Evolutionary conservation across 2,888 invertebrate species (phyloP).

Genomic region (Spodoptera littoralis): DNA sequence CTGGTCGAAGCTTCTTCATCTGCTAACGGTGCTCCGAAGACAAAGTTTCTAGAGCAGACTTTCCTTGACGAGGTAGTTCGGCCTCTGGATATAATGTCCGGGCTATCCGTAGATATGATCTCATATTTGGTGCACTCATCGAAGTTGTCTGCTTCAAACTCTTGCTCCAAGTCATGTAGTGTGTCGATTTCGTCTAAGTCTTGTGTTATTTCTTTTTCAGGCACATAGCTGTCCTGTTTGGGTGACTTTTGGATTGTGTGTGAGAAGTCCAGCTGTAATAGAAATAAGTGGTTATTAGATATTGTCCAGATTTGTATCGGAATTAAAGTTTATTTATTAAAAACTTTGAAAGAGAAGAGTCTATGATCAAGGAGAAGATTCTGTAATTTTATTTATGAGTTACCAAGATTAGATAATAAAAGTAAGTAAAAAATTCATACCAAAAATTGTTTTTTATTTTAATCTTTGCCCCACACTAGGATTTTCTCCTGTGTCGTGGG

Average conservation of each 20-base stretch:
- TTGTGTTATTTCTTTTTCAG: conserved; percentile 68
- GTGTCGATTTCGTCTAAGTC: conserved; percentile 75
- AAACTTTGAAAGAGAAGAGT: too few species aligned
- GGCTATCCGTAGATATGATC: conserved; percentile 86
- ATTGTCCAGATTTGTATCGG: too few species aligned
- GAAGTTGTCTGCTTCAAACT: conserved; percentile 80
- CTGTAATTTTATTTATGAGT: too few species aligned
- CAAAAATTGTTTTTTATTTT: too few species aligned
- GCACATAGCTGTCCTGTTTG: conserved; percentile 66
- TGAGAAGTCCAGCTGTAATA: conserved; percentile 79
- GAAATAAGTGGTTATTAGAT: too few species aligned
- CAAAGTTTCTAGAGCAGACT: conserved; percentile 75
- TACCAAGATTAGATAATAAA: too few species aligned
- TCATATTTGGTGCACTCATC: conserved; percentile 85
- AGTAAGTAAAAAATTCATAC: too few species aligned
- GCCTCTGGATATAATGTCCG: conserved; percentile 82
- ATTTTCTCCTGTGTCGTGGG: too few species aligned
- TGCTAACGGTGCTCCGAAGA: conserved; percentile 82
- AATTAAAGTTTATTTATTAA: too few species aligned
- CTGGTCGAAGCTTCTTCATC: conserved; percentile 81
- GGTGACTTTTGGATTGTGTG: conserved; percentile 69
- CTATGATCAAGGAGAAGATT: too few species aligned
- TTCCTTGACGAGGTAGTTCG: conserved; percentile 71
- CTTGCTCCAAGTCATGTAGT: conserved; percentile 83
- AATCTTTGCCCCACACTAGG: too few species aligned